Evolutionary conservation across 2,113 vertebrate genomes (phyloP).

Genomic region (Candoia aspera): DNA sequence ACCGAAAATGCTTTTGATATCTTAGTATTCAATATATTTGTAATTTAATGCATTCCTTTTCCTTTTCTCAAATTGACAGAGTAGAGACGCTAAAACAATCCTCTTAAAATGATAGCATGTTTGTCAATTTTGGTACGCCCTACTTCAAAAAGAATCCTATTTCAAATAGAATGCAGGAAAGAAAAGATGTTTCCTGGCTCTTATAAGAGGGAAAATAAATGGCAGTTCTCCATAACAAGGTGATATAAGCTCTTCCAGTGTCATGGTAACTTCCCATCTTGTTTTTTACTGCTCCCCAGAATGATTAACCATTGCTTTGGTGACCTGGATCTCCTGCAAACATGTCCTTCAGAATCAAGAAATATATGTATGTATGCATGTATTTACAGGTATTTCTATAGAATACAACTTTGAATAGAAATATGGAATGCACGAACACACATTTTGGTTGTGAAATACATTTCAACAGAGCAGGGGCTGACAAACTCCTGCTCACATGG

Average conservation of each 20-base stretch:
- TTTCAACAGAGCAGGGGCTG: no score
- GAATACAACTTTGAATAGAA: neutral
- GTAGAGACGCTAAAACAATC: slow-evolving; percentile 42
- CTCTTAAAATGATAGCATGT: slow-evolving; percentile 56
- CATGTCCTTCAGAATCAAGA: neutral
- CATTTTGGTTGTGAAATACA: neutral
- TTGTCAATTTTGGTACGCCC: slow-evolving; percentile 59
- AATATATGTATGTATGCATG: neutral
- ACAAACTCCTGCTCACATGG: neutral
- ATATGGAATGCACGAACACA: neutral
- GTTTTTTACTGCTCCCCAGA: neutral
- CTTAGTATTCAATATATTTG: slow-evolving; percentile 56
- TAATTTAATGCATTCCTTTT: slow-evolving; percentile 53
- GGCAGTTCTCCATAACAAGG: slow-evolving; percentile 63
- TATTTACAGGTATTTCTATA: neutral
- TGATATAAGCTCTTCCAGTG: neutral
- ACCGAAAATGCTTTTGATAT: slow-evolving; percentile 62
- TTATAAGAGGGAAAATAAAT: slow-evolving; percentile 49
- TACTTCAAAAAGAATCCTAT: slow-evolving; percentile 59
- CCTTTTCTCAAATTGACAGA: slow-evolving; percentile 59
- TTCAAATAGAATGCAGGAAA: slow-evolving; percentile 61
- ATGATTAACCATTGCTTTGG: neutral
- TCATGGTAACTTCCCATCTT: neutral
- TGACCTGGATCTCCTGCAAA: neutral
- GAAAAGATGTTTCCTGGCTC: slow-evolving; percentile 60